Percentiles rank a stretch among this genome's conserved stretches.
phyloP scores from a whole-genome alignment of 2,113 vertebrate species.

The Crotalus viridis region DNA sequence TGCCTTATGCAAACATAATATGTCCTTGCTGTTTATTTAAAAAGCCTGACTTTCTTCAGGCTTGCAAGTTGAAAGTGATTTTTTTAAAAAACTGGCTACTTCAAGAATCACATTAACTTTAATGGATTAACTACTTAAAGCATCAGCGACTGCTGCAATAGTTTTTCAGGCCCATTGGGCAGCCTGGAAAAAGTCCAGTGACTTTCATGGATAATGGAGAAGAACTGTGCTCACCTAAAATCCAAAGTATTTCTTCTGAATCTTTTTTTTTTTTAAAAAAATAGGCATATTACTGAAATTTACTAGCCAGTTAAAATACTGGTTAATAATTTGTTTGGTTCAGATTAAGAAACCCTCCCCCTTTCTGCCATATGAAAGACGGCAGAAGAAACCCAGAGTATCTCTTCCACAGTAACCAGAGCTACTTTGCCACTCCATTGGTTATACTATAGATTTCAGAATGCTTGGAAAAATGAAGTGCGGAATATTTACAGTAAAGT shows the following conservation, averaged over 20 bases:
- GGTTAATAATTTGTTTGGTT: background rate
- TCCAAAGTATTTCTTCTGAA: background rate
- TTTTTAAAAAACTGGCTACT: background rate
- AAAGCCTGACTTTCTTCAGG: background rate
- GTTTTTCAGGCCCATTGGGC: background rate
- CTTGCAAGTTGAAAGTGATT: background rate
- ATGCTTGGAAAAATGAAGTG: too few relatives aligned
- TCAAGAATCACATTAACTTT: background rate
- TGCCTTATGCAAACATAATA: background rate
- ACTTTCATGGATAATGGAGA: background rate
- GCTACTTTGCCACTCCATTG: background rate
- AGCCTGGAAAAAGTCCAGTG: background rate
- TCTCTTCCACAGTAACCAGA: background rate
- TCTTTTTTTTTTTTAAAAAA: background rate
- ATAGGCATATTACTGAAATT: background rate
- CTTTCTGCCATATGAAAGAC: background rate
- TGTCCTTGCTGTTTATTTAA: background rate
- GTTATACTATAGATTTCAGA: background rate
- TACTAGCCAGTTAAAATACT: background rate
- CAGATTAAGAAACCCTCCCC: background rate
- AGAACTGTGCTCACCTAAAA: background rate
- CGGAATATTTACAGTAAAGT: background rate
- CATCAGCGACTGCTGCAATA: background rate
- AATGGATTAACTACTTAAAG: background rate
- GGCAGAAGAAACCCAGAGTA: background rate